Conservation (phyloP, 2,113 vertebrate species). For the Piprites chloris region DNA sequence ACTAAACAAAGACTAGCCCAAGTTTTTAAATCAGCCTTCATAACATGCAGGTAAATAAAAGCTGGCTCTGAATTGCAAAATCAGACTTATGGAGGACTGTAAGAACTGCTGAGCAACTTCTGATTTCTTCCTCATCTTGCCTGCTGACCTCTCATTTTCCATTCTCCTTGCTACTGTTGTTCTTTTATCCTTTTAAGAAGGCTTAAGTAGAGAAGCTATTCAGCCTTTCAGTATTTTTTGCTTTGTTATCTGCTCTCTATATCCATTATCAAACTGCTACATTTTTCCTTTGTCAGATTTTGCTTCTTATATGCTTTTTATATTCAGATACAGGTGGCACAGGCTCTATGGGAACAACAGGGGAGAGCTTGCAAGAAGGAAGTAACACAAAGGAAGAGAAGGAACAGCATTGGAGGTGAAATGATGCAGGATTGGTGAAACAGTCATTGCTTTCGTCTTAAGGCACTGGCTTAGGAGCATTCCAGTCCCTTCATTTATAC, state of each 20-base stretch:
- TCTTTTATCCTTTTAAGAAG: neutral
- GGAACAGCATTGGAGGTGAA: neutral
- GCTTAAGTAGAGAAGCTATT: conserved; percentile 10
- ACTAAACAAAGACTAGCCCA: neutral
- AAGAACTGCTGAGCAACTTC: neutral
- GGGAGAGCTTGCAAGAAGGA: neutral
- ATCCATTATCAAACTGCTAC: conserved; percentile 21
- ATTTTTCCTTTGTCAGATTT: conserved; percentile 27
- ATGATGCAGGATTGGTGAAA: neutral
- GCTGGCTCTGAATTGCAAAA: neutral
- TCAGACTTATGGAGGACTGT: neutral
- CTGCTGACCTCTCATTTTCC: neutral
- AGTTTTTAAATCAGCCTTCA: neutral
- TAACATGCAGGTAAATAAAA: neutral
- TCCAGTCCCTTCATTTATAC: neutral
- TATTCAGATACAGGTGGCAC: neutral
- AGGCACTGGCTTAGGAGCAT: neutral
- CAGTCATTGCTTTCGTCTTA: neutral
- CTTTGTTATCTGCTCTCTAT: conserved; percentile 12
- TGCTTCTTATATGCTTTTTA: conserved; percentile 5
- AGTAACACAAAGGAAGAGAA: neutral
- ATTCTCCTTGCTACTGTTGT: neutral
- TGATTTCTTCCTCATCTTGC: neutral
- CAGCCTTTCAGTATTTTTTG: neutral
- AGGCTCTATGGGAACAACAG: neutral